These are phyloP conservation scores for Chaenogobius annularis DNA, from an alignment of 2,113 vertebrate species.

Conservation along the genomic window DNA sequence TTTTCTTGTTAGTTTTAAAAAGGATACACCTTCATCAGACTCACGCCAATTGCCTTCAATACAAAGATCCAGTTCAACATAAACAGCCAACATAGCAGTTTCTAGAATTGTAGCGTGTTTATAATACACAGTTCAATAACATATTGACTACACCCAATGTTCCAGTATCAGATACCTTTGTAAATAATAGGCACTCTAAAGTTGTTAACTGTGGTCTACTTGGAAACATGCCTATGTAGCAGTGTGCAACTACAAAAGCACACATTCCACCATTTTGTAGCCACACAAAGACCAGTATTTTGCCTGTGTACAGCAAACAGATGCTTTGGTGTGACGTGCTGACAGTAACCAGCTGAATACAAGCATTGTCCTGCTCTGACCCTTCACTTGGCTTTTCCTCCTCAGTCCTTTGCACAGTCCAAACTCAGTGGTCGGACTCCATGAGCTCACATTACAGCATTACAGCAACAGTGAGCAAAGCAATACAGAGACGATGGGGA, in stretches of 20 bases:
- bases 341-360: constrained; percentile 51
- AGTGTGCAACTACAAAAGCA: background rate
- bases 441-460: constrained; percentile 50
- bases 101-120: too few species aligned
- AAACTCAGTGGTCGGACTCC: constrained; percentile 52
- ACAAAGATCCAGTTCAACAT: too few species aligned
- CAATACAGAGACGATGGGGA: constrained; percentile 18
- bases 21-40: too few species aligned
- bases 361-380: constrained; percentile 60
- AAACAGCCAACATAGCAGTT: too few species aligned
- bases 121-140: too few species aligned
- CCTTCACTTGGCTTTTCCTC: constrained; percentile 21
- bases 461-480: constrained; percentile 27
- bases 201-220: background rate
- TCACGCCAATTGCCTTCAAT: too few species aligned
- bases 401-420: constrained; percentile 35
- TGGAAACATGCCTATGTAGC: background rate
- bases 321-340: constrained; percentile 45
- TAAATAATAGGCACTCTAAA: too few species aligned
- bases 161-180: too few species aligned
- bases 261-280: constrained; percentile 8
- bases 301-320: constrained; percentile 5
- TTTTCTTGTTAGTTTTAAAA: too few species aligned
- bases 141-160: too few species aligned
- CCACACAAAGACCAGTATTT: constrained; percentile 5